Base-by-base conservation (phyloP, 2,888 invertebrate species). In the Limnephilus lunatus region DNA sequence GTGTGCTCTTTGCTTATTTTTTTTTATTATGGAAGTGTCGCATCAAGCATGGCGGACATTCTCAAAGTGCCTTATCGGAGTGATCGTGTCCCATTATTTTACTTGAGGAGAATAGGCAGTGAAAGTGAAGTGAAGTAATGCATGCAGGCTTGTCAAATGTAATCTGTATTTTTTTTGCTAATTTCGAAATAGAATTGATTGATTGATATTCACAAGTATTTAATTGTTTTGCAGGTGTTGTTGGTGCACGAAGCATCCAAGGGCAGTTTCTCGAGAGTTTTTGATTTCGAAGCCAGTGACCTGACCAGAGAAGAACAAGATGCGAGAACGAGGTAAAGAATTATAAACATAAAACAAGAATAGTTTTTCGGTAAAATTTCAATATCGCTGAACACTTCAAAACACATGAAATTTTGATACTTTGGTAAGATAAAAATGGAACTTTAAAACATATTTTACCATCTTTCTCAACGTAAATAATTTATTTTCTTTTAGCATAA, bases 251-350 rank as follows among this genome's bases (percentile, higher is more conserved):
- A 98, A 95, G 98, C 98, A 87, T 98, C 98, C 30, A 98, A 98
- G 95, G 98, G 98, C 94, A 98, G 98, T 95, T 99, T 99, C 95
- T 99, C 98, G 80, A 97, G 99, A 91, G 99, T 99, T 85, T 99
- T 99, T 95, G 99, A 99, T 95, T 97, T 99, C 94, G 98, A 99
- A 95, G 98, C 98, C 12, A 98, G 97, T 94, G 99, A 99, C 95
- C 96, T 98, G 94, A 97, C 98, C 94, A 97, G 97, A 93, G 98
- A 98, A 94, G 98, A 98, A 94, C 97, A 97, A 88, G 98, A 98
- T 94, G 97, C 98, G 85, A 96, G 98, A 94, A 98, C 98, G 89
- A 98, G 97, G 95, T 97, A 95, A 15, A 68, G 1, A 68, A 68
- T 25, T 9, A 68, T 68, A n/a, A 68, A 68, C 25, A 68, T 68